Conservation (phyloP, 2,888 invertebrate species). For the Lasiommata megera region DNA sequence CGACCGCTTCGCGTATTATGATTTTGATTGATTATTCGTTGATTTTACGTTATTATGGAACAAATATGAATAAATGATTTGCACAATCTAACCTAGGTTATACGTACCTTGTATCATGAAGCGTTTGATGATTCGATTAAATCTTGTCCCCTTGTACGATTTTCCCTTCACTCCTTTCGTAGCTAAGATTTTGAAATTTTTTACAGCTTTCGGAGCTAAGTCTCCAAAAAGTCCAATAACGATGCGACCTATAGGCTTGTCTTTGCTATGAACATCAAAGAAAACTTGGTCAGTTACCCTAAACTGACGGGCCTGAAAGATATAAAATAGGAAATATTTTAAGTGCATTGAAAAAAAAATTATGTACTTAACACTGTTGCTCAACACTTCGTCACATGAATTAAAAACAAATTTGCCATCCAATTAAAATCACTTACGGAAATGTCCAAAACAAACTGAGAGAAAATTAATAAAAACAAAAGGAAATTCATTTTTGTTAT, state of each 20-base stretch:
- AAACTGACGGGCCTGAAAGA: slow-evolving; percentile 82
- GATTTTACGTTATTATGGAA: no score
- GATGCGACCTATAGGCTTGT: slow-evolving; percentile 87
- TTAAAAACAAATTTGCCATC: background rate
- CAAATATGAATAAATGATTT: no score
- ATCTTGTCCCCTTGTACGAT: slow-evolving; percentile 88
- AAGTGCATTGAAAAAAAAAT: no score
- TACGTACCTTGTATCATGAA: slow-evolving; percentile 97
- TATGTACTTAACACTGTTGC: background rate
- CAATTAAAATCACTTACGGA: slow-evolving; percentile 13
- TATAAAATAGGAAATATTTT: no score
- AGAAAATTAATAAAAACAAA: slow-evolving; percentile 8
- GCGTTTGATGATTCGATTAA: slow-evolving; percentile 92
- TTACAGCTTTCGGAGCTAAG: slow-evolving; percentile 90
- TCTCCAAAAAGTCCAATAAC: slow-evolving; percentile 95
- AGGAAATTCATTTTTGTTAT: slow-evolving; percentile 14
- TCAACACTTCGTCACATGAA: background rate
- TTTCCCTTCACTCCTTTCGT: slow-evolving; percentile 87
- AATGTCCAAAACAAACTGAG: slow-evolving; percentile 11
- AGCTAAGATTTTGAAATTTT: slow-evolving; percentile 92
- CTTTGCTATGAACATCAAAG: slow-evolving; percentile 89
- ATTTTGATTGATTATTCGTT: no score
- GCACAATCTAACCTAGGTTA: no score
- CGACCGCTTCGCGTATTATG: no score
- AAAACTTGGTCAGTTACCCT: slow-evolving; percentile 91